Conservation (phyloP, 1,140 invertebrate genomes). For the Hycleus phaleratus region DNA sequence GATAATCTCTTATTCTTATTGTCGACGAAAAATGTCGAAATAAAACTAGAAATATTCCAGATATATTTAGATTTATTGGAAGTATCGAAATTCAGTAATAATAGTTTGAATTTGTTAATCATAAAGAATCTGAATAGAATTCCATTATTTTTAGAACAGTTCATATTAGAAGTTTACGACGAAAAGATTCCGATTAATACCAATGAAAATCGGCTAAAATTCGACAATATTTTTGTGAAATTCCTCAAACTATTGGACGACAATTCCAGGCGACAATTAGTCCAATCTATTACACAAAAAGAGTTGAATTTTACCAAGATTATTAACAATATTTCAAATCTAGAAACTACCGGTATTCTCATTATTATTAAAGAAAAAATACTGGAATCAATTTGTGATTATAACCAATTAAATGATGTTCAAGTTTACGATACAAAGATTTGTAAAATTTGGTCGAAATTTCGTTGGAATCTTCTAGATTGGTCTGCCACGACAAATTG, state of each 20-base stretch:
- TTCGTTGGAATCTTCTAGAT: not conserved
- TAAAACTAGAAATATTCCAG: slow-evolving; percentile 27
- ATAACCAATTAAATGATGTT: not conserved
- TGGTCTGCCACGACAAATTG: slow-evolving; percentile 12
- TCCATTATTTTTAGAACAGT: slow-evolving; percentile 27
- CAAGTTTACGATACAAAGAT: slow-evolving; percentile 16
- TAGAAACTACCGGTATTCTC: too few species aligned
- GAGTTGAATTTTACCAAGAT: not conserved
- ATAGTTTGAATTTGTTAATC: slow-evolving; percentile 17
- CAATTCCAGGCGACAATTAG: not conserved
- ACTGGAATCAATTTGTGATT: not conserved
- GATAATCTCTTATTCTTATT: slow-evolving; percentile 29
- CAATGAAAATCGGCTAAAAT: slow-evolving; percentile 15
- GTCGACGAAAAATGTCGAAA: slow-evolving; percentile 9
- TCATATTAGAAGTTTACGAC: slow-evolving; percentile 26
- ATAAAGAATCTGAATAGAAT: slow-evolving; percentile 17
- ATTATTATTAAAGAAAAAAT: not conserved
- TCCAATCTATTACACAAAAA: not conserved
- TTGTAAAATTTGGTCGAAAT: slow-evolving; percentile 6
- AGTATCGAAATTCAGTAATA: slow-evolving; percentile 6
- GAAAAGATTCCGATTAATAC: slow-evolving; percentile 7
- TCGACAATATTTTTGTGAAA: not conserved
- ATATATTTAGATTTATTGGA: slow-evolving; percentile 25
- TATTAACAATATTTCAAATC: not conserved
- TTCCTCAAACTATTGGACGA: not conserved